Evolutionary conservation across 2,113 vertebrate genomes (phyloP), one percentile per base, ranked within the genome.

Genomic region (Mohoua ochrocephala): DNA sequence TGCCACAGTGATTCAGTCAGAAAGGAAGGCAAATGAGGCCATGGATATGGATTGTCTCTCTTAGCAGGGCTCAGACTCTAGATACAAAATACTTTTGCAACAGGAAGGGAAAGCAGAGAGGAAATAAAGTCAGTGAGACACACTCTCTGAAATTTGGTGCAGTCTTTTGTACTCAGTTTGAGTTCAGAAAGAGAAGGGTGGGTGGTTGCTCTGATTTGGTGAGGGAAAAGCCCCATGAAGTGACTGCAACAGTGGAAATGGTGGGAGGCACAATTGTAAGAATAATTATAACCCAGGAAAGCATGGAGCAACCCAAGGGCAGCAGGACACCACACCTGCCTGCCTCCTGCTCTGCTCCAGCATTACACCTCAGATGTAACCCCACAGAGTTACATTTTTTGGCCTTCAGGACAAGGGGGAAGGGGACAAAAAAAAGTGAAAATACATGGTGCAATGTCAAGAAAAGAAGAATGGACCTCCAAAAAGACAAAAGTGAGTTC

Each of bases 41-140:
- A 54, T 0, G 0, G 75, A 20, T 19, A 35, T 3, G 0, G 2
- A 61, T 28, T 14, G 10, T 8, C 42, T 18, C 42, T 49, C 67
- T 24, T 9, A 80, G n/a, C 21, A 10, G 15, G 27, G 19, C 37
- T 76, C 68, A 2, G 1, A 28, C 27, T 63, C 37, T 5, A 76
- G 54, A 12, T 23, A 15, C 0, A 9, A 0, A 12, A 17, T 2
- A 23, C 18, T 86, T 80, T 3, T 45, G 30, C 79, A 53, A 37
- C 3, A 6, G 39, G 56, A 37, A 85, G 19, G 49, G 45, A 76
- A 88, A 52, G 53, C 22, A 68, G 63, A 54, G 52, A n/a, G 31
- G 30, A 76, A 57, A 35, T n/a, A 16, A 19, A 6, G 5, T 8
- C 27, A 31, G 23, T 35, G 13, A 54, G 30, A 42, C 7, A 47